Percentiles rank a stretch among this genome's conserved stretches.
Conservation (phyloP, 2,797 vertebrate species). For the Carcharodon carcharias region DNA sequence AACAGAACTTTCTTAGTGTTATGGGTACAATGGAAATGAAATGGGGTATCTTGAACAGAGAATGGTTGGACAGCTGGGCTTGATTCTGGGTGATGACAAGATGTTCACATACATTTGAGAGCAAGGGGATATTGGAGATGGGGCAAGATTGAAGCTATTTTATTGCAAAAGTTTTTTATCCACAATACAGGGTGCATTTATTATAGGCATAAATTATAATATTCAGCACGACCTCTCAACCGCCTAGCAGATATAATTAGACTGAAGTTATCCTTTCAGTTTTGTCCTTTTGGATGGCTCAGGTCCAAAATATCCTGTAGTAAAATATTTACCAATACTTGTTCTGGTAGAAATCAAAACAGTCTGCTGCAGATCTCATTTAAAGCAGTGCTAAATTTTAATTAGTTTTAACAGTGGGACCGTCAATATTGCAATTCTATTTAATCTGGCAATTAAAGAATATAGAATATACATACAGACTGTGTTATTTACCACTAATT, state of each 20-base stretch:
- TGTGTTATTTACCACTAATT: constrained; percentile 18
- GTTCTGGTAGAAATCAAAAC: constrained; percentile 16
- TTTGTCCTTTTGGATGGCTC: background rate
- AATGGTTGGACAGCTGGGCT: background rate
- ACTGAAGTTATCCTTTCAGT: background rate
- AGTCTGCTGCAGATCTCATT: constrained; percentile 18
- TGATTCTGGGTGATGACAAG: background rate
- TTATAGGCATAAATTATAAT: background rate
- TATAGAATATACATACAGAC: constrained; percentile 22
- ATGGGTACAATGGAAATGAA: background rate
- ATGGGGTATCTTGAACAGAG: background rate
- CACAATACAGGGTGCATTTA: background rate
- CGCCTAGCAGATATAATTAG: background rate
- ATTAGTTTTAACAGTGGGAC: constrained; percentile 12
- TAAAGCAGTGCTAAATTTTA: constrained; percentile 19
- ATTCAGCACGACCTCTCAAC: background rate
- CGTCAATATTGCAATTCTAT: constrained; percentile 10
- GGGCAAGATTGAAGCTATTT: background rate
- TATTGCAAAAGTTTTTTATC: background rate
- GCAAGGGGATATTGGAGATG: background rate
- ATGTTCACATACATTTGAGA: background rate
- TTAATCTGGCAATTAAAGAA: constrained; percentile 14
- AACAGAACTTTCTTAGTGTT: background rate
- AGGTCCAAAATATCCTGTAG: background rate
- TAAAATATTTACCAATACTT: constrained; percentile 18